phyloP scores from a whole-genome alignment of 2,888 invertebrate genomes.

The Plutella xylostella region DNA sequence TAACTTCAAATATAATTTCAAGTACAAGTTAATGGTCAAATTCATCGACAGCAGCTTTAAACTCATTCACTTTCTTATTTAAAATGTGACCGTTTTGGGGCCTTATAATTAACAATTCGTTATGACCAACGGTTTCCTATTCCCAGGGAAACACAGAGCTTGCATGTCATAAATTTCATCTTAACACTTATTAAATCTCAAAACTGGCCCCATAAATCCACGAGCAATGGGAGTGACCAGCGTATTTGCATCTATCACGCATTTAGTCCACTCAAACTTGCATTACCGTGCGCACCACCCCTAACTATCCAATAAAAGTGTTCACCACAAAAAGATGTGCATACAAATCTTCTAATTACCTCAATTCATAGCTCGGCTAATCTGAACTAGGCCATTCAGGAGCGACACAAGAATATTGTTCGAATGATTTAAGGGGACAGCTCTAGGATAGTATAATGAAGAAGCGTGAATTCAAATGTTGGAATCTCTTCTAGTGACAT shows the following conservation, averaged over 20 bases:
- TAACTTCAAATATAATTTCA: no score
- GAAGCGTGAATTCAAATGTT: slow-evolving; percentile 11
- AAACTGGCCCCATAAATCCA: slow-evolving; percentile 55
- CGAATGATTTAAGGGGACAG: slow-evolving; percentile 52
- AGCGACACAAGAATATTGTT: slow-evolving; percentile 31
- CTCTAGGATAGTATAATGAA: slow-evolving; percentile 3
- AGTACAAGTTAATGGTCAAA: no score
- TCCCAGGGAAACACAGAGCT: slow-evolving; percentile 21
- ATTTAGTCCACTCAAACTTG: slow-evolving; percentile 37
- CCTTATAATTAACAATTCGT: no score
- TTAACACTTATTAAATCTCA: slow-evolving; percentile 54
- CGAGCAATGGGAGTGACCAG: slow-evolving; percentile 58
- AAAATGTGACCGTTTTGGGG: no score
- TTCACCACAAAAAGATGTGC: slow-evolving; percentile 63
- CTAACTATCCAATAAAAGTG: slow-evolving; percentile 61
- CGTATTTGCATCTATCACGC: slow-evolving; percentile 41
- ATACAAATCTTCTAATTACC: slow-evolving; percentile 69
- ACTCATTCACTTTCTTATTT: no score
- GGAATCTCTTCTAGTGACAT: slow-evolving; percentile 44
- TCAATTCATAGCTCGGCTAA: slow-evolving; percentile 51
- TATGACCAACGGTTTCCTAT: slow-evolving; percentile 29
- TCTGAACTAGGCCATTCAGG: slow-evolving; percentile 47
- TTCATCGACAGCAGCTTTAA: no score
- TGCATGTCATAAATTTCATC: slow-evolving; percentile 59
- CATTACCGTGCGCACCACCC: slow-evolving; percentile 47